phyloP scores from a whole-genome alignment of 1,140 invertebrate genomes.

The Phymastichus coffea region DNA sequence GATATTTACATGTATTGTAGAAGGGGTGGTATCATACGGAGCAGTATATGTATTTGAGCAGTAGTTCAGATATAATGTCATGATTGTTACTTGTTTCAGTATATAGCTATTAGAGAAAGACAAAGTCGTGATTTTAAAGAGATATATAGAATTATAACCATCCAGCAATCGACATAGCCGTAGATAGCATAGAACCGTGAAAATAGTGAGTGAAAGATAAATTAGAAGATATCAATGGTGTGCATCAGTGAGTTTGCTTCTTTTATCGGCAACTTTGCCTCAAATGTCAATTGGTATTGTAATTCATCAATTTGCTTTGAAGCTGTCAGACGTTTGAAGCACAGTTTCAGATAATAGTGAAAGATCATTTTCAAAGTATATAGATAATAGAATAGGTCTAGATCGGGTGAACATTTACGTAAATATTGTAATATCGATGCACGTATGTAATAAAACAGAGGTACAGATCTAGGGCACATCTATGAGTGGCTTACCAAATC shows the following conservation, averaged over 20 bases:
- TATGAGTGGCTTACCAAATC: too few species aligned
- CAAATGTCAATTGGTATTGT: too few species aligned
- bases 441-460: too few species aligned
- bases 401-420: too few species aligned
- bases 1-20: constrained; percentile 21
- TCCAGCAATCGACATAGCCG: constrained; percentile 58
- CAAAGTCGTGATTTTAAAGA: constrained; percentile 1
- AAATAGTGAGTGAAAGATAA: constrained; percentile 49
- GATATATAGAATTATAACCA: constrained; percentile 48
- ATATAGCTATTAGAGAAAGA: constrained; percentile 29
- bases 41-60: constrained; percentile 22
- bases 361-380: too few species aligned
- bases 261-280: not conserved
- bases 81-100: too few species aligned
- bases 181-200: constrained; percentile 56
- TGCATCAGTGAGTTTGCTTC: constrained; percentile 41
- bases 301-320: too few species aligned
- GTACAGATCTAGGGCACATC: too few species aligned
- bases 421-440: too few species aligned
- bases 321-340: too few species aligned
- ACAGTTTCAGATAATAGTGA: too few species aligned
- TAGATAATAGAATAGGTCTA: too few species aligned
- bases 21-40: constrained; percentile 39
- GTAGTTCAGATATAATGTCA: not conserved
- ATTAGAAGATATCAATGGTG: constrained; percentile 49